Evolutionary conservation across 92 coral and sea anemone species (phyloP), one percentile per base, ranked within the genome.

Genomic region (Nematostella vectensis): DNA sequence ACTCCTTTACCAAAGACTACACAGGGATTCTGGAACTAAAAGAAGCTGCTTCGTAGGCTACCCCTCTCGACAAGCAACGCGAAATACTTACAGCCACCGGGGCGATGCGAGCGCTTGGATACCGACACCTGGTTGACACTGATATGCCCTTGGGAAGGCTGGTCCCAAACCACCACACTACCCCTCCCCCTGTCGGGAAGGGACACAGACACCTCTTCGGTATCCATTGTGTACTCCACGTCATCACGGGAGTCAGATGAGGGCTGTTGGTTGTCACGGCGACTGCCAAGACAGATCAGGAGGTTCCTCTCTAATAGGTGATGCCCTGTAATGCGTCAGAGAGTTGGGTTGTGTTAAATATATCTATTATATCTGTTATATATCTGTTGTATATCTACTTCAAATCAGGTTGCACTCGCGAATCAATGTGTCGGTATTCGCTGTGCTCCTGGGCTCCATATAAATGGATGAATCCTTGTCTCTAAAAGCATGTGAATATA

Each of bases 311-410:
- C 83, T 36, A 85, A 51, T 0, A 85, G 61, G 48, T 75, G 80
- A 31, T 70, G 88, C 29, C 94, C 94, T 85, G 50, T 6, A 33
- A 33, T 33, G n/a, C n/a, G n/a, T n/a, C n/a, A n/a, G n/a, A n/a
- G n/a, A n/a, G n/a, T n/a, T n/a, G n/a, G n/a, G n/a, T n/a, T n/a
- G n/a, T n/a, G n/a, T n/a, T n/a, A n/a, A n/a, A n/a, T n/a, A n/a
- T n/a, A n/a, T n/a, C n/a, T n/a, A n/a, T n/a, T n/a, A n/a, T n/a
- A n/a, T n/a, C n/a, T n/a, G n/a, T n/a, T n/a, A n/a, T n/a, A n/a
- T n/a, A n/a, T n/a, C n/a, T n/a, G n/a, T n/a, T n/a, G n/a, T n/a
- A n/a, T n/a, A n/a, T n/a, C n/a, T n/a, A n/a, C n/a, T n/a, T n/a
- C n/a, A n/a, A n/a, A n/a, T n/a, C n/a, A n/a, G n/a, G n/a, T n/a